Evolutionary conservation across 2,888 invertebrate species (phyloP).

Genomic region (Theodoxus fluviatilis): DNA sequence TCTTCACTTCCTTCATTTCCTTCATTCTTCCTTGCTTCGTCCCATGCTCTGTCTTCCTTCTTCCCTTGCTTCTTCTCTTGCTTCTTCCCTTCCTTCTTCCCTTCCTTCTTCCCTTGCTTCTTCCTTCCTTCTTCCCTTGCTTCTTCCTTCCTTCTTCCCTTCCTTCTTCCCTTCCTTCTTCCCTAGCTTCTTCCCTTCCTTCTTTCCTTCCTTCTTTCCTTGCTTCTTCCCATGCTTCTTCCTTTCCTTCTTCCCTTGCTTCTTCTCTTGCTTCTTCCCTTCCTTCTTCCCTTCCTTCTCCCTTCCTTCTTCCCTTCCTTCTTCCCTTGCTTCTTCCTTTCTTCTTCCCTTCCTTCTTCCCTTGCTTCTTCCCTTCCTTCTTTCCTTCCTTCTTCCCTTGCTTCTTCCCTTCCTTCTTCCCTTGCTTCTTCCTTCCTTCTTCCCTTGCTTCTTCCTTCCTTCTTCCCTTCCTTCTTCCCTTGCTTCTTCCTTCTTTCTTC

Average conservation of each 20-base stretch:
- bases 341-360: not conserved
- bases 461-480: not conserved
- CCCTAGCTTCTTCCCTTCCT: not conserved
- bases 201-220: not conserved
- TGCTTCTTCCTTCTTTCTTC: not conserved
- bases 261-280: not conserved
- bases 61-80: not conserved
- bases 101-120: not conserved
- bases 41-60: not conserved
- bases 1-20: not conserved
- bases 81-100: slow-evolving; percentile 3
- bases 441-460: not conserved
- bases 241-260: not conserved
- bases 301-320: slow-evolving; percentile 4
- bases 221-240: not conserved
- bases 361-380: not conserved
- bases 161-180: not conserved
- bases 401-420: not conserved
- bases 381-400: not conserved
- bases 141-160: slow-evolving; percentile 12
- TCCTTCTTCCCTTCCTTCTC: not conserved
- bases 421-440: not conserved
- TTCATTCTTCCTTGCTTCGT: slow-evolving; percentile 8
- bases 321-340: not conserved
- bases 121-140: not conserved